Evolutionary conservation across 2,113 vertebrate species (phyloP), one percentile per base, ranked within the genome.

Genomic region (Tautogolabrus adspersus): DNA sequence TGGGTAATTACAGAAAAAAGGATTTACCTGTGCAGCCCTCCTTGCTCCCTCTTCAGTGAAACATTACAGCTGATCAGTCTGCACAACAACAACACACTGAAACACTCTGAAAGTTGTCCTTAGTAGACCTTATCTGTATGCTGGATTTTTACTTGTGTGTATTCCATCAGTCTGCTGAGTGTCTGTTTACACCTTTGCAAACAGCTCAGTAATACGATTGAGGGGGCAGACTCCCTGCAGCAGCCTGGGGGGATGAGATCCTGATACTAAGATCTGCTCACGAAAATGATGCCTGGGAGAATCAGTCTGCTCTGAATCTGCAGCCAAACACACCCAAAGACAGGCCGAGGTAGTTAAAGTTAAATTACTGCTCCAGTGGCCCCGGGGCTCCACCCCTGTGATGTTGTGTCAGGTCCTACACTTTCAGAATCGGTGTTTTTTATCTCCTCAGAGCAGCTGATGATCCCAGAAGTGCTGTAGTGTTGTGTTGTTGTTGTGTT

Each of bases 291-390:
- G 65, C 56, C 70, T 83, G 34, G 15, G 59, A 78, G 59, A 46
- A 15, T 15, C 12, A 5, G 47, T 49, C 15, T 49, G 47, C 47
- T 49, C 15, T 49, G 47, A 19, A 49, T 49, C 15, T 40, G n/a
- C 49, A 66, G 64, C 69, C 69, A 81, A 85, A 72, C 73, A 54
- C 72, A 83, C 70, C 62, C 18, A 30, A 22, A 73, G 84, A 86
- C 34, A 57, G 66, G 15, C 82, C 66, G 60, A 30, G 59, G 72
- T 79, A 78, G 83, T 90, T 90, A 74, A 84, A 78, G 73, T 72
- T 69, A 82, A 87, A 88, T 86, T 86, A 87, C 78, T 76, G 70
- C 75, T 40, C 46, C 9, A 47, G 67, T 60, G 61, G 58, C 66
- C 72, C 3, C 34, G 58, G 56, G 79, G 82, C 49, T 66, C 55